These are phyloP conservation scores for Aromia moschata DNA, from an alignment of 2,888 invertebrate genomes.

Conservation along the genomic window DNA sequence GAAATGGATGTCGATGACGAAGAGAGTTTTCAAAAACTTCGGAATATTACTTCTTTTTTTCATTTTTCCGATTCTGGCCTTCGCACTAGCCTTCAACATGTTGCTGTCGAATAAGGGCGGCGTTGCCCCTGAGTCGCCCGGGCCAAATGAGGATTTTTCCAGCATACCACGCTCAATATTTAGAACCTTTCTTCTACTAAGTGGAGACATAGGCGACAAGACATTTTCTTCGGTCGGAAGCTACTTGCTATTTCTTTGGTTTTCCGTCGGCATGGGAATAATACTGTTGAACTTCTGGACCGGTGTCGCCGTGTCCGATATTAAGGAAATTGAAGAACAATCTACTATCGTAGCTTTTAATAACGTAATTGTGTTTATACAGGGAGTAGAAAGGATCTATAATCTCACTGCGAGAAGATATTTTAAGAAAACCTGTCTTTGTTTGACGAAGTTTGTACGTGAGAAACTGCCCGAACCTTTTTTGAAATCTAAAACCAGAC, in stretches of 20 bases:
- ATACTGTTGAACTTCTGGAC: conserved; percentile 24
- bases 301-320: conserved; percentile 21
- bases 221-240: conserved; percentile 6
- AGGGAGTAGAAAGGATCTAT: conserved; percentile 10
- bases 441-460: not conserved
- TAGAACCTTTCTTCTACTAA: conserved; percentile 13
- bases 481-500: conserved; percentile 1
- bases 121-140: not conserved
- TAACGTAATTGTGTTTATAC: conserved; percentile 19
- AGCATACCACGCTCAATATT: conserved; percentile 3
- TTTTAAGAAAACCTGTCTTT: no score
- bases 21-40: conserved; percentile 21
- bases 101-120: conserved; percentile 2
- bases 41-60: conserved; percentile 10
- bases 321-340: conserved; percentile 23
- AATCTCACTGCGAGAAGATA: no score
- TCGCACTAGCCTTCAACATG: conserved; percentile 5
- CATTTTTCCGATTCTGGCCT: conserved; percentile 12
- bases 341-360: conserved; percentile 16
- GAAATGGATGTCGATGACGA: conserved; percentile 24
- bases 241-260: conserved; percentile 11
- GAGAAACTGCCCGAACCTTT: conserved; percentile 1
- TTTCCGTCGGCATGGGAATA: conserved; percentile 13
- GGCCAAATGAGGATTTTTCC: conserved; percentile 8
- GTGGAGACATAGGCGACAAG: conserved; percentile 21